Evolutionary conservation across 2,888 invertebrate species (phyloP).

Genomic region (Dioctria rufipes): DNA sequence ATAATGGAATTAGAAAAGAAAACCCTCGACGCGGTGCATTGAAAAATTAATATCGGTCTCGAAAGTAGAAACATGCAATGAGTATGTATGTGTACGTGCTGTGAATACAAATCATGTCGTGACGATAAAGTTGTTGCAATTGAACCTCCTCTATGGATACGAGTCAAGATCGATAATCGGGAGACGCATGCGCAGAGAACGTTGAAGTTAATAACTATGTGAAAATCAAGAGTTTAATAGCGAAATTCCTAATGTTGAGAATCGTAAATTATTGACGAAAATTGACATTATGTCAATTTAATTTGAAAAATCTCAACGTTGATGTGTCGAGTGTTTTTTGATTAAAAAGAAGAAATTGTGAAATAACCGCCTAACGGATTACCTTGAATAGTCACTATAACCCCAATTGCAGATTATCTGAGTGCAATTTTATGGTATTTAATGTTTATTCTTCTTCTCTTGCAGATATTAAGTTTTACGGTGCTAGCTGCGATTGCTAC

Average conservation of each 20-base stretch:
- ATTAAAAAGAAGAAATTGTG: background rate
- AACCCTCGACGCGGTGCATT: background rate
- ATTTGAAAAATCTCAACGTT: background rate
- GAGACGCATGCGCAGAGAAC: background rate
- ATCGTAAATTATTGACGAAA: conserved; percentile 30
- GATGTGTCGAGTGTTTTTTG: conserved; percentile 14
- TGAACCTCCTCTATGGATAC: background rate
- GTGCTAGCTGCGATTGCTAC: conserved; percentile 64
- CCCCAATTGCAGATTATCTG: conserved; percentile 8
- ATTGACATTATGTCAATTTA: conserved; percentile 6
- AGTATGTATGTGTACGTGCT: background rate
- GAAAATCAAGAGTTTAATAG: conserved; percentile 10
- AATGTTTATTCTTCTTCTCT: conserved; percentile 53
- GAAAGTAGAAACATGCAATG: background rate
- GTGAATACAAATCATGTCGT: conserved; percentile 24
- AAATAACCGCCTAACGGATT: conserved; percentile 23
- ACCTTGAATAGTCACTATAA: conserved; percentile 51
- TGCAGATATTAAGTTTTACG: conserved; percentile 65
- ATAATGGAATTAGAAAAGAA: background rate
- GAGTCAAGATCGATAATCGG: background rate
- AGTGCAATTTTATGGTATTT: conserved; percentile 7
- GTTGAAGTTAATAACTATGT: background rate
- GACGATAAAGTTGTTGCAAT: conserved; percentile 29
- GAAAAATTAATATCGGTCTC: conserved; percentile 9
- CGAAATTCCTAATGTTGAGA: background rate